A percentile compares a stretch with the other conserved stretches of the same genome.
Conservation (phyloP, 1,140 invertebrate species). For the Vanessa tameamea region DNA sequence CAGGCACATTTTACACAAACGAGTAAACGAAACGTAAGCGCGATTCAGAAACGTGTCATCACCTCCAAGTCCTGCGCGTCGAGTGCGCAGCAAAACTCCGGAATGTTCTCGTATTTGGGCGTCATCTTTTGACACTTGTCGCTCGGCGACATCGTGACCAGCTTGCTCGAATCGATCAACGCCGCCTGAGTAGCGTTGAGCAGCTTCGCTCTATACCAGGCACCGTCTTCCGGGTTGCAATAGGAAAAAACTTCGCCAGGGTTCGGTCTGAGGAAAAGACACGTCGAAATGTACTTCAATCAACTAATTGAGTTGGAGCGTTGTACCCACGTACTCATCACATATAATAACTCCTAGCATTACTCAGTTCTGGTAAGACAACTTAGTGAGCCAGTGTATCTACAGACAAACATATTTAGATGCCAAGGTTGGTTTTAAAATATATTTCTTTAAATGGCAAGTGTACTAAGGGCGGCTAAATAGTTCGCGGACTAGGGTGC, state of each 20-base stretch:
- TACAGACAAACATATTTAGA: too few relatives aligned
- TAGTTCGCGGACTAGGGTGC: too few relatives aligned
- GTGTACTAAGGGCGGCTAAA: too few relatives aligned
- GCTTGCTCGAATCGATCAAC: slow-evolving; percentile 46
- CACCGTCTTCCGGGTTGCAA: slow-evolving; percentile 47
- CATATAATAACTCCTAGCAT: too few relatives aligned
- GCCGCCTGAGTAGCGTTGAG: slow-evolving; percentile 84
- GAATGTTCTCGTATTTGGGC: slow-evolving; percentile 31
- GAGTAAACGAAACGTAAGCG: too few relatives aligned
- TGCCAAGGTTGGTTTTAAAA: too few relatives aligned
- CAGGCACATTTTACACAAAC: not conserved
- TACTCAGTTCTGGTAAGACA: too few relatives aligned
- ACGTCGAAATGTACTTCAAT: slow-evolving; percentile 21
- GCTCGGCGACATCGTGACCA: slow-evolving; percentile 75
- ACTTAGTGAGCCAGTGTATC: too few relatives aligned
- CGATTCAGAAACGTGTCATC: slow-evolving; percentile 2
- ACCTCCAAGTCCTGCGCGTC: slow-evolving; percentile 40
- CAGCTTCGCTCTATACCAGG: slow-evolving; percentile 83
- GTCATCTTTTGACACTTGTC: slow-evolving; percentile 37
- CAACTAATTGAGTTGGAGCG: not conserved
- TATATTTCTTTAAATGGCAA: too few relatives aligned
- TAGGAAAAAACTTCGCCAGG: slow-evolving; percentile 55
- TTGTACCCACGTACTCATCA: too few relatives aligned
- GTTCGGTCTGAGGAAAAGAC: slow-evolving; percentile 38
- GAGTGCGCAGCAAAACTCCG: slow-evolving; percentile 57